Evolutionary conservation across 2,797 vertebrate species (phyloP), one percentile per base, ranked within the genome.

Genomic region (Nyctalus aviator): DNA sequence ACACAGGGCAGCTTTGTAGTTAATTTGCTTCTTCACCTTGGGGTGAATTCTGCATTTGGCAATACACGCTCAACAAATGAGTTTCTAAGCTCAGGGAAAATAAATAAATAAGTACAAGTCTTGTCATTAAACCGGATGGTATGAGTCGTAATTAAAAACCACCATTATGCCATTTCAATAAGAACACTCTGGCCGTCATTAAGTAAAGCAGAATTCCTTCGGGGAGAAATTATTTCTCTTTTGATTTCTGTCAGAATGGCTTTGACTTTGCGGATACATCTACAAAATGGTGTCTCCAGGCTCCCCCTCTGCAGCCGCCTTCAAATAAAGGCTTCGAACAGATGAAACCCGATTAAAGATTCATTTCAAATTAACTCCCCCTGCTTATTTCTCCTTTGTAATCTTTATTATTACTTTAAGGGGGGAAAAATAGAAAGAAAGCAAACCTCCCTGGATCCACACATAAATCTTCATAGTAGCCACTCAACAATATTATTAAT

Each of bases 221-320:
- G 90, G 98, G 98, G 98, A 98, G 97, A 98, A 98, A 98, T 98
- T 98, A 98, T 97, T 98, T 98, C 97, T 98, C 94, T 85, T 98
- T 98, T 98, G 98, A 98, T 98, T 98, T 98, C 97, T 98, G 97
- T 98, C 97, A 98, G 97, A 98, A 98, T 97, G 96, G 97, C 97
- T 98, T 98, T 98, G 97, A 98, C 98, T 98, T 98, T 98, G 98
- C 97, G 92, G 98, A 97, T 96, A 91, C 96, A 96, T 97, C 92
- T 96, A 98, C 97, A 97, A 96, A 98, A 97, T 96, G 95, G 94
- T 96, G 97, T 98, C 97, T 97, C 93, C 46, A 85, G 98, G 97
- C 97, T 96, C 97, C 95, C 85, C 95, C 97, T 97, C 97, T 95
- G 91, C 94, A 72, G 97, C 96, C 81, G 18, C 41, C 95, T 97